These are phyloP conservation scores for Carlito syrichta DNA, from an alignment of 2,113 vertebrate species.

Conservation along the genomic window DNA sequence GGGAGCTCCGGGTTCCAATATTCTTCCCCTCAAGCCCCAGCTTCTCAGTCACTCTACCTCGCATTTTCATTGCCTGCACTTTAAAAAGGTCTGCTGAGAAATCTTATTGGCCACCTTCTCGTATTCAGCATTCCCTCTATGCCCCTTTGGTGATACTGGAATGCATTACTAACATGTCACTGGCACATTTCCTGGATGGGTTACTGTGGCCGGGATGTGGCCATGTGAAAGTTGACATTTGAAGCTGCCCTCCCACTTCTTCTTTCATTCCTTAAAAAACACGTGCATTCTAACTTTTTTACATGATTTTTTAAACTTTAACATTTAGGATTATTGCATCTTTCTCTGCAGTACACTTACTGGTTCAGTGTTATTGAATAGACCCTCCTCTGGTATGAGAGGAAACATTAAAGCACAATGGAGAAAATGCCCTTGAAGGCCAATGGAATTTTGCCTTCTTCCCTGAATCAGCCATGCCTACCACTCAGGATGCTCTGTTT, in stretches of 20 bases:
- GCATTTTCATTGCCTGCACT: neutral
- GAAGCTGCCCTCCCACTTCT: too few relatives aligned
- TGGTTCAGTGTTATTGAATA: neutral
- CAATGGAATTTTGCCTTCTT: neutral
- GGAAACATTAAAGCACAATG: too few relatives aligned
- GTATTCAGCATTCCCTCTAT: accelerated
- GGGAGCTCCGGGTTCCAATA: accelerated
- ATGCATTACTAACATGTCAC: accelerated
- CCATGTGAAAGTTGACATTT: accelerated
- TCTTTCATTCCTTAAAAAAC: too few relatives aligned
- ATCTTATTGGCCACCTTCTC: accelerated
- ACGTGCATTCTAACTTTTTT: neutral
- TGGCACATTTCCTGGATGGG: accelerated
- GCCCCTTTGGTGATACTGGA: neutral
- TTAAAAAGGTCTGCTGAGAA: neutral
- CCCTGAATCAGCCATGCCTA: neutral
- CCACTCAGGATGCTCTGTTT: neutral
- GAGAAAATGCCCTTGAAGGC: accelerated
- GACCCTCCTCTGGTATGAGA: neutral
- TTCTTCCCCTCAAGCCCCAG: too few relatives aligned
- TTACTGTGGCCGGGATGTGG: accelerated
- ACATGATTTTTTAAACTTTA: neutral
- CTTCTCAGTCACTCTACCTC: accelerated
- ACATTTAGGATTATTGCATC: accelerated
- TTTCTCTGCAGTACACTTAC: too few relatives aligned